Evolutionary conservation across 1,140 invertebrate species (phyloP).

Genomic region (Diorhabda elongata): DNA sequence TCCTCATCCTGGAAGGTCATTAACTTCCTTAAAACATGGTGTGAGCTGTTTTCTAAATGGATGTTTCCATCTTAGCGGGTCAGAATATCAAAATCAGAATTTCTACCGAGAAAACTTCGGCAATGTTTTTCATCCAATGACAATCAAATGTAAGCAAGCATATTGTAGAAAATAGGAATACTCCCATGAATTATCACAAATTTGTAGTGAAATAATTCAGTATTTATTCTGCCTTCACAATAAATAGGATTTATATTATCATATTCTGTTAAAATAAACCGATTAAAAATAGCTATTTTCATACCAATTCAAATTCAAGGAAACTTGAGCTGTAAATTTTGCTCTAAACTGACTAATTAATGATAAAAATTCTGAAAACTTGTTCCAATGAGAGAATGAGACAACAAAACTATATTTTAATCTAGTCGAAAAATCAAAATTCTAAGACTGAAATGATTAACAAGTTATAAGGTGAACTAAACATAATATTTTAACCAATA

Average conservation of each 20-base stretch:
- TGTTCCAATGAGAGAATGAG: not conserved
- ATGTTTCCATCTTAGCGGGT: no score
- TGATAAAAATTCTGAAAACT: not conserved
- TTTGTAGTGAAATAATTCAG: not conserved
- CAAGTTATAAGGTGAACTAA: not conserved
- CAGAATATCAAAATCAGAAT: no score
- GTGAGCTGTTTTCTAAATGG: no score
- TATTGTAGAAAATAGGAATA: no score
- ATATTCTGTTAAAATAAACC: not conserved
- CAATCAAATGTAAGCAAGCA: no score
- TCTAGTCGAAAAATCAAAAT: not conserved
- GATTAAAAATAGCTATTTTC: not conserved
- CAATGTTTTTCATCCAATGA: no score
- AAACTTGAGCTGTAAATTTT: not conserved
- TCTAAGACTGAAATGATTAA: not conserved
- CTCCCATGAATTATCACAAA: no score
- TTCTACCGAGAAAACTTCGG: no score
- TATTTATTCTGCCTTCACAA: not conserved
- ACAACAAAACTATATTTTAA: not conserved
- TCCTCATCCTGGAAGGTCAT: no score
- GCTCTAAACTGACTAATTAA: not conserved
- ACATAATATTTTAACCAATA: not conserved
- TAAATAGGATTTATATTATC: no score
- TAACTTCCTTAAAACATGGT: no score
- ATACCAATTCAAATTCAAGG: not conserved